Evolutionary conservation across 2,888 invertebrate species (phyloP).

Genomic region (Abscondita cerata): DNA sequence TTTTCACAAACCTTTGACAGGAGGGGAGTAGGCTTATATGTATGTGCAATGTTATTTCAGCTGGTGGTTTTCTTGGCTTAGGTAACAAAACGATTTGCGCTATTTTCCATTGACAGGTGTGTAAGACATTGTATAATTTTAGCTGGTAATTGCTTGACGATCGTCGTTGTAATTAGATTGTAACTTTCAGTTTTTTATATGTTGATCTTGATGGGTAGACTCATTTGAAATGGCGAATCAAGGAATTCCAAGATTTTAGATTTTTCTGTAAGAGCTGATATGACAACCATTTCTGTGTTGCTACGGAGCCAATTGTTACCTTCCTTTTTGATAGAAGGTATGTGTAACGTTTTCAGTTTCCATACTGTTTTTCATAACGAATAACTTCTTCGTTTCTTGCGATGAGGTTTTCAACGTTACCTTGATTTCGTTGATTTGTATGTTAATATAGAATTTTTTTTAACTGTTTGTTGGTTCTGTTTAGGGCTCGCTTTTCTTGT

Average conservation of each 20-base stretch:
- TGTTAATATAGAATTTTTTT: slow-evolving; percentile 17
- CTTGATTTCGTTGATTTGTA: slow-evolving; percentile 19
- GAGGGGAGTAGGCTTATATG: slow-evolving; percentile 10
- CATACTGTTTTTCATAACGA: slow-evolving; percentile 41
- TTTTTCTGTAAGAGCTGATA: not conserved
- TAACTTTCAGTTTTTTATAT: not conserved
- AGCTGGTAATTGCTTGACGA: slow-evolving; percentile 10
- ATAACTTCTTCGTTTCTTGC: slow-evolving; percentile 26
- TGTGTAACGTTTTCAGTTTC: slow-evolving; percentile 27
- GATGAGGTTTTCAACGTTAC: slow-evolving; percentile 14
- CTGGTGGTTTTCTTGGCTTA: slow-evolving; percentile 7
- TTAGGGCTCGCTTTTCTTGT: no score
- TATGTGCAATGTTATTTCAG: slow-evolving; percentile 13
- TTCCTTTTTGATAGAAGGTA: slow-evolving; percentile 20
- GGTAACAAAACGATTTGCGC: slow-evolving; percentile 3
- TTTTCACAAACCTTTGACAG: slow-evolving; percentile 16
- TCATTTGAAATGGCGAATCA: not conserved
- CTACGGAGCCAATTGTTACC: slow-evolving; percentile 10
- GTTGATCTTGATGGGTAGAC: not conserved
- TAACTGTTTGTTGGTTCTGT: slow-evolving; percentile 4
- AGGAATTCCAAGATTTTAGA: not conserved
- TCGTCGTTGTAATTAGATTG: not conserved
- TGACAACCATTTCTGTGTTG: slow-evolving; percentile 12
- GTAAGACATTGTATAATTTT: slow-evolving; percentile 4
- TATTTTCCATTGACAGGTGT: slow-evolving; percentile 11